A percentile compares a stretch with the other conserved stretches of the same genome.
phyloP scores from a whole-genome alignment of 2,888 invertebrate genomes.

The Leptarthrus brevirostris region DNA sequence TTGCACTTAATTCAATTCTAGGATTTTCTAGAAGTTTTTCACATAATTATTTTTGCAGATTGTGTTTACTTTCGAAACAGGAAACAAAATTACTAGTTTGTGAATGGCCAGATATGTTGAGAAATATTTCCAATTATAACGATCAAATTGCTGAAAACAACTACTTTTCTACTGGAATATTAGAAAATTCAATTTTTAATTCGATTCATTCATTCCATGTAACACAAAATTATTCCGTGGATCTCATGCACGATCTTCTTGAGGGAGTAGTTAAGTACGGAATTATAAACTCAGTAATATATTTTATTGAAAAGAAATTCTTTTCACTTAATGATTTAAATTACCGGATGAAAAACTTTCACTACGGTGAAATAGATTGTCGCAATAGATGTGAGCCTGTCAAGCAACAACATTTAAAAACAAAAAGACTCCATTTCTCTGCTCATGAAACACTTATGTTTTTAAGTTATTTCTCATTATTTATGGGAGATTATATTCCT shows the following conservation, averaged over 20 bases:
- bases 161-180: conserved; percentile 25
- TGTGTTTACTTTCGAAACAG: background rate
- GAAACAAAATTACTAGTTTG: conserved; percentile 13
- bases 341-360: conserved; percentile 1
- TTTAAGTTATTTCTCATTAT: background rate
- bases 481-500: background rate
- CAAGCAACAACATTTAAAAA: conserved; percentile 18
- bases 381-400: background rate
- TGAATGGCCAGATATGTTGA: too few relatives aligned
- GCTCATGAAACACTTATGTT: background rate
- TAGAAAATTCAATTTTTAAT: conserved; percentile 41
- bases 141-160: too few relatives aligned
- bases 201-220: conserved; percentile 46
- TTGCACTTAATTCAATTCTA: conserved; percentile 22
- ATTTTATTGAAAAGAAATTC: conserved; percentile 10
- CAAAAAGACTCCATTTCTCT: conserved; percentile 2
- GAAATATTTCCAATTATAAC: too few relatives aligned
- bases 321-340: conserved; percentile 9
- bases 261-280: conserved; percentile 29
- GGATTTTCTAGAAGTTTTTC: background rate
- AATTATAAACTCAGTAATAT: background rate
- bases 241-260: conserved; percentile 48
- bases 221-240: conserved; percentile 47
- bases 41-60: background rate
- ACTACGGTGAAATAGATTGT: background rate